Conservation (phyloP, 2,888 invertebrate genomes). For the Epinotia nisella region DNA sequence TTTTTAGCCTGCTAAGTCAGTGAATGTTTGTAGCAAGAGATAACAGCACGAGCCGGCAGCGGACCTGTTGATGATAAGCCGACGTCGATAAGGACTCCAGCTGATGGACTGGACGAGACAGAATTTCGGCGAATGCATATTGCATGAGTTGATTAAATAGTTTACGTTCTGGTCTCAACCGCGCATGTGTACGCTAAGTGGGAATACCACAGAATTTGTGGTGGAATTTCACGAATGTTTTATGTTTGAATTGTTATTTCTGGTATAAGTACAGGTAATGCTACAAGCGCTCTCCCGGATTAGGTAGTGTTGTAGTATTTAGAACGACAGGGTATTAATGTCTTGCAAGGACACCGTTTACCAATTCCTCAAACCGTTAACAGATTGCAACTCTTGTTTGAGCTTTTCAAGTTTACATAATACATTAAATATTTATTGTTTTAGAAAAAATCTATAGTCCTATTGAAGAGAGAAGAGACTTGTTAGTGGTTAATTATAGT, state of each 20-base stretch:
- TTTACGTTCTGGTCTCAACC: constrained; percentile 76
- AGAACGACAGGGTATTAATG: constrained; percentile 3
- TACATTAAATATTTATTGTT: too few relatives aligned
- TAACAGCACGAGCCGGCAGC: constrained; percentile 80
- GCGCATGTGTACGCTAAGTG: constrained; percentile 55
- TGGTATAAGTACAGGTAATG: constrained; percentile 31
- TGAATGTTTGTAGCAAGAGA: constrained; percentile 83
- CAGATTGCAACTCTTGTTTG: background rate
- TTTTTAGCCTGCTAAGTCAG: constrained; percentile 53
- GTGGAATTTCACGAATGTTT: constrained; percentile 50
- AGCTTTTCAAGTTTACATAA: background rate
- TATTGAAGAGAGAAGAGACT: background rate
- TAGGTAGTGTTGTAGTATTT: constrained; percentile 8
- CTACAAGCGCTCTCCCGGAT: constrained; percentile 2
- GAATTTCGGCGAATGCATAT: constrained; percentile 83
- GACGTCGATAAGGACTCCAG: constrained; percentile 78
- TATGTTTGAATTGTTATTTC: constrained; percentile 48
- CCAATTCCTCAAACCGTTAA: background rate
- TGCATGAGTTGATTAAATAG: constrained; percentile 84
- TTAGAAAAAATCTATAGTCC: background rate
- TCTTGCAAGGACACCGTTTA: constrained; percentile 3
- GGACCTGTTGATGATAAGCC: constrained; percentile 84
- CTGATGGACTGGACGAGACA: constrained; percentile 79
- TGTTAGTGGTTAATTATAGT: background rate
- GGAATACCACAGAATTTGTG: constrained; percentile 58